phyloP scores from a whole-genome alignment of 2,113 vertebrate species.

The Colinus virginianus region DNA sequence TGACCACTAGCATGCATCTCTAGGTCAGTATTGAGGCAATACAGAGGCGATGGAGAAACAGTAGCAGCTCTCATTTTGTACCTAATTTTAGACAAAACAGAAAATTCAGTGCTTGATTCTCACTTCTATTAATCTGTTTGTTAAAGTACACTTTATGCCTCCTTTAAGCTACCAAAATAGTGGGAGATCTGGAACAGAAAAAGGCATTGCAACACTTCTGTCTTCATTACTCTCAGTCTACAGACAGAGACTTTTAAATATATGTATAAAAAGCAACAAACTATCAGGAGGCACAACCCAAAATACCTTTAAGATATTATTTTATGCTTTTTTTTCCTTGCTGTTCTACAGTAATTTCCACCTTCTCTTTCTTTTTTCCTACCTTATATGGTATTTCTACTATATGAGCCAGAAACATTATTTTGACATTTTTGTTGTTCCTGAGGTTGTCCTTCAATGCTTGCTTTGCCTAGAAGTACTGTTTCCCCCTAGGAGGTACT shows the following conservation, averaged over 20 bases:
- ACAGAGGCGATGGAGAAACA: neutral
- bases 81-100: neutral
- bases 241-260: neutral
- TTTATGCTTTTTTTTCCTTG: neutral
- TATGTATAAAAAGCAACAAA: neutral
- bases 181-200: neutral
- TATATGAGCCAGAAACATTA: neutral
- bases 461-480: neutral
- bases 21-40: neutral
- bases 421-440: neutral
- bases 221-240: neutral
- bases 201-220: neutral
- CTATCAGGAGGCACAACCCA: neutral
- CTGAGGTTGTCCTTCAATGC: neutral
- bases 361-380: neutral
- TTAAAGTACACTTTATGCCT: neutral
- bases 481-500: neutral
- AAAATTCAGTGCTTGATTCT: neutral
- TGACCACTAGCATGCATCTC: neutral
- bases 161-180: neutral
- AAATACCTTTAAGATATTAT: neutral
- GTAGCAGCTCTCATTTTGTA: neutral
- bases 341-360: neutral
- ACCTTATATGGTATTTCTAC: neutral
- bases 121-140: neutral